phyloP scores from a whole-genome alignment of 2,888 invertebrate species.

The Melieria picta region DNA sequence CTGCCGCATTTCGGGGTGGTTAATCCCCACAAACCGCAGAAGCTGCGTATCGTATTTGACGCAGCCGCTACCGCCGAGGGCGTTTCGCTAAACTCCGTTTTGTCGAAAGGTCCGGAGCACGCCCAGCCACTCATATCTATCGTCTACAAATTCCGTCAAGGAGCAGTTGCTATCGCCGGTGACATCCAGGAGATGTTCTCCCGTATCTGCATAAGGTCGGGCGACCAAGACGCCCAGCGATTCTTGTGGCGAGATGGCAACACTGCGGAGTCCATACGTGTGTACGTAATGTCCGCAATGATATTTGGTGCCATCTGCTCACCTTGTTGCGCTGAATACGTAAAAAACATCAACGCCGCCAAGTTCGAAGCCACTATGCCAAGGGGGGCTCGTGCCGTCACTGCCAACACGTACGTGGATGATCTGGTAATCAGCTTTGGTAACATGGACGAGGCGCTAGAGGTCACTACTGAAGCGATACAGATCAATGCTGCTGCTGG shows the following conservation, averaged over 20 bases:
- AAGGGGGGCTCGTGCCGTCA: slow-evolving; percentile 37
- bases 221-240: too few species aligned
- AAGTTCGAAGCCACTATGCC: slow-evolving; percentile 32
- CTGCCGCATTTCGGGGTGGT: too few species aligned
- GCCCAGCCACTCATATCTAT: slow-evolving; percentile 46
- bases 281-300: too few species aligned
- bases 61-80: slow-evolving; percentile 48
- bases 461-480: background rate
- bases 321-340: too few species aligned
- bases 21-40: slow-evolving; percentile 10
- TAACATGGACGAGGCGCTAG: slow-evolving; percentile 46
- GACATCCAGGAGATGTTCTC: too few species aligned
- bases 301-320: too few species aligned
- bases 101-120: slow-evolving; percentile 50
- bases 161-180: too few species aligned
- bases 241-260: too few species aligned
- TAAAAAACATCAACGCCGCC: slow-evolving; percentile 50
- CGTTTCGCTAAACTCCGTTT: slow-evolving; percentile 45
- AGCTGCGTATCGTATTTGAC: slow-evolving; percentile 51
- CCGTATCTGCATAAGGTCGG: too few species aligned
- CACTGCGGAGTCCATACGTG: too few species aligned
- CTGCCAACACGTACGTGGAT: slow-evolving; percentile 40
- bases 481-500: slow-evolving; percentile 9
- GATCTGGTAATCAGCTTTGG: slow-evolving; percentile 43
- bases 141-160: slow-evolving; percentile 51